Evolutionary conservation across 1,140 invertebrate genomes (phyloP).

Genomic region (Vanessa tameamea): DNA sequence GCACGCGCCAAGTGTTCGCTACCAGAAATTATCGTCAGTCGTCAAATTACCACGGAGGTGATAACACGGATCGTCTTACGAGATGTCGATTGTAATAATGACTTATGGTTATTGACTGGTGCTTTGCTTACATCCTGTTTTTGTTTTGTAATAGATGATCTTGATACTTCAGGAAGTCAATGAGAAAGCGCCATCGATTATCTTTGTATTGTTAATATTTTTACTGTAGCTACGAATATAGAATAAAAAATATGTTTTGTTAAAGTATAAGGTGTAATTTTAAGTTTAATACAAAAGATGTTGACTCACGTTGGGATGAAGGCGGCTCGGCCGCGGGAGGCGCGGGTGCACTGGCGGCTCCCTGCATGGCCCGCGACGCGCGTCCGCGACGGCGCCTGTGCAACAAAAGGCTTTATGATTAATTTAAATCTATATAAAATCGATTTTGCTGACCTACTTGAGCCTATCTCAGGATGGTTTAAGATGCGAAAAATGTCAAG

Average conservation of each 20-base stretch:
- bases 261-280: neutral
- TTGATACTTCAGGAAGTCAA: too few relatives aligned
- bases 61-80: constrained; percentile 47
- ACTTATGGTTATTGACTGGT: constrained; percentile 33
- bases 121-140: constrained; percentile 41
- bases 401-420: constrained; percentile 6
- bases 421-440: neutral
- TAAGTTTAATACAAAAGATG: neutral
- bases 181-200: too few relatives aligned
- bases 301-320: constrained; percentile 64
- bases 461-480: neutral
- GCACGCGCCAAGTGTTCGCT: constrained; percentile 40
- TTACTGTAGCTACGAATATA: too few relatives aligned
- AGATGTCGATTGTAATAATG: constrained; percentile 39
- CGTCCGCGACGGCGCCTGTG: constrained; percentile 46
- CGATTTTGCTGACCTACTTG: too few relatives aligned
- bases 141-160: constrained; percentile 1
- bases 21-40: constrained; percentile 34
- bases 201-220: too few relatives aligned
- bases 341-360: constrained; percentile 67
- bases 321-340: constrained; percentile 71
- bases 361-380: constrained; percentile 73
- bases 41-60: constrained; percentile 40
- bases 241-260: too few relatives aligned
- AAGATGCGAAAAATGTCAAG: too few relatives aligned